Evolutionary conservation across 2,888 invertebrate genomes (phyloP).

Genomic region (Poecilus cupreus): DNA sequence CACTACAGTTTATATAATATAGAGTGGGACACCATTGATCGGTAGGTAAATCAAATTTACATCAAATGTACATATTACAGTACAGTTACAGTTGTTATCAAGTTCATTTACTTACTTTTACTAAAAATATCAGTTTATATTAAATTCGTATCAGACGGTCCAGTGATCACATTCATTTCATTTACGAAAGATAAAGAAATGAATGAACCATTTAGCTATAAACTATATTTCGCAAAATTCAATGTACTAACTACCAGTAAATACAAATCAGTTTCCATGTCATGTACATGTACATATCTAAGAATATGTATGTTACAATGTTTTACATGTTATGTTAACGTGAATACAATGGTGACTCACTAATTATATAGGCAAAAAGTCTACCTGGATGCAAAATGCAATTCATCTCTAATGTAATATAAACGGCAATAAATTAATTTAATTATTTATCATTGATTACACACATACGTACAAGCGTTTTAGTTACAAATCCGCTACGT

Average conservation of each 20-base stretch:
- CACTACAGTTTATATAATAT: conserved; percentile 31
- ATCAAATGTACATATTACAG: background rate
- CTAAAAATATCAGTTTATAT: conserved; percentile 18
- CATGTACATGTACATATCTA: background rate
- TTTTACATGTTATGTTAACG: background rate
- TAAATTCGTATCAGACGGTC: conserved; percentile 30
- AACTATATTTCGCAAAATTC: background rate
- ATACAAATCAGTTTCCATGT: conserved; percentile 9
- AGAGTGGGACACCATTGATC: conserved; percentile 31
- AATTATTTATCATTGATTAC: background rate
- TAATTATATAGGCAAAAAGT: conserved; percentile 20
- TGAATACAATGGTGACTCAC: conserved; percentile 41
- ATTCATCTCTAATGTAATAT: background rate
- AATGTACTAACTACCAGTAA: conserved; percentile 6
- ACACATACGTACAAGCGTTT: conserved; percentile 1
- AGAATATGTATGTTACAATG: background rate
- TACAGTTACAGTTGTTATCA: background rate
- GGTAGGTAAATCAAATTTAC: background rate
- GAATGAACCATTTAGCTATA: conserved; percentile 16
- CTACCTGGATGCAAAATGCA: background rate
- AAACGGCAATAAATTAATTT: background rate
- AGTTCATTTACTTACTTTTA: background rate
- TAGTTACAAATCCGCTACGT: background rate
- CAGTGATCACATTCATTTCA: conserved; percentile 31
- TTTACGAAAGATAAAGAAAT: conserved; percentile 9